Percentiles rank a stretch among this genome's conserved stretches.
These are phyloP conservation scores for Cosmia trapezina DNA, from an alignment of 2,888 invertebrate species.

Conservation along the genomic window DNA sequence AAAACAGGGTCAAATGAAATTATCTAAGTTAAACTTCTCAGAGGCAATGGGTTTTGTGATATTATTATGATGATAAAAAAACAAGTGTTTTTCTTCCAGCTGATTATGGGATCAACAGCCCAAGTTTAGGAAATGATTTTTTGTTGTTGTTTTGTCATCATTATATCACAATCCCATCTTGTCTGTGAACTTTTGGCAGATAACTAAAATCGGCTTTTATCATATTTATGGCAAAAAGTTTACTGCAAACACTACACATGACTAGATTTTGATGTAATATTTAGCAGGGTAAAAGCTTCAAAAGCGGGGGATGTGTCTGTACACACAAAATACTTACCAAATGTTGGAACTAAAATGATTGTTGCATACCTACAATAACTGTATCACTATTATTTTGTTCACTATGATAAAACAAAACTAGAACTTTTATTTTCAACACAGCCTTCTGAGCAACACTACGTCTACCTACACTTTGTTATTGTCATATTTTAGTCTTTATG, in stretches of 20 bases:
- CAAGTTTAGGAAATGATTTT: neutral
- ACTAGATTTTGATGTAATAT: constrained; percentile 38
- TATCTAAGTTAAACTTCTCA: neutral
- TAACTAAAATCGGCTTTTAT: constrained; percentile 6
- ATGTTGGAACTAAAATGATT: constrained; percentile 20
- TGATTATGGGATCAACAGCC: neutral
- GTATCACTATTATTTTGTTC: constrained; percentile 55
- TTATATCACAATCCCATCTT: neutral
- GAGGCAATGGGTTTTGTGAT: neutral
- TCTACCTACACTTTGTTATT: constrained; percentile 60
- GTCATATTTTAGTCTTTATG: constrained; percentile 50
- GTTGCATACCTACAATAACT: constrained; percentile 44
- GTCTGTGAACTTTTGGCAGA: neutral
- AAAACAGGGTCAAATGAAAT: constrained; percentile 1
- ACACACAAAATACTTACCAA: constrained; percentile 64
- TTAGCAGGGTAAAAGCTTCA: constrained; percentile 52
- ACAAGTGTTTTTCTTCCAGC: neutral
- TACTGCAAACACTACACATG: constrained; percentile 23
- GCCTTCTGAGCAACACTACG: constrained; percentile 44
- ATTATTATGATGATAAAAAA: neutral
- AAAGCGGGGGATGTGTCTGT: constrained; percentile 45
- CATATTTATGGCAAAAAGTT: neutral
- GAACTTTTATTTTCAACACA: constrained; percentile 44
- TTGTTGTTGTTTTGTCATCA: constrained; percentile 4
- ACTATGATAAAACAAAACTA: constrained; percentile 40